Evolutionary conservation across 2,113 vertebrate species (phyloP).

Genomic region (Protobothrops mucrosquamatus): DNA sequence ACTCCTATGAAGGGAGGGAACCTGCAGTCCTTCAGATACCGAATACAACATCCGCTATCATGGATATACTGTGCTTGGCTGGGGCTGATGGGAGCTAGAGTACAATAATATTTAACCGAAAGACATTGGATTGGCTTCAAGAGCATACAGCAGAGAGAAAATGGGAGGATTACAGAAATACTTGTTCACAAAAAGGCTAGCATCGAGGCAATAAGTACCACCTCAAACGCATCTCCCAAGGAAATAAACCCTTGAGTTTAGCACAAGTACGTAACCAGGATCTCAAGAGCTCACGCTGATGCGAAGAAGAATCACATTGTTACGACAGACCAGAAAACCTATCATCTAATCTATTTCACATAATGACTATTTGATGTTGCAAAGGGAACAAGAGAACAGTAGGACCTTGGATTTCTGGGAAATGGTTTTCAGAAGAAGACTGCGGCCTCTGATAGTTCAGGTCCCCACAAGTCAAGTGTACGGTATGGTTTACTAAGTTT

Average conservation of each 20-base stretch:
- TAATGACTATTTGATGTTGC: not conserved
- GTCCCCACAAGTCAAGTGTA: not conserved
- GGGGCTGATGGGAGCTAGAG: not conserved
- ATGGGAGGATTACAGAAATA: not conserved
- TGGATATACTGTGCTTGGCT: not conserved
- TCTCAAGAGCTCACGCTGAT: not conserved
- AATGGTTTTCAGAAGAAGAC: not conserved
- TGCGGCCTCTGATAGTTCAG: not conserved
- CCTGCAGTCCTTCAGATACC: not conserved
- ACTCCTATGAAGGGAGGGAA: not conserved
- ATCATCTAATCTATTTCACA: not conserved
- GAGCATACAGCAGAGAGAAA: not conserved
- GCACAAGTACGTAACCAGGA: not conserved
- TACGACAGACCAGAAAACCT: not conserved
- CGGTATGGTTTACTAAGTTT: not conserved
- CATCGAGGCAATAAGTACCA: not conserved
- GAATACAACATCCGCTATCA: not conserved
- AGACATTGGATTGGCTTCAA: not conserved
- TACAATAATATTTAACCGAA: not conserved
- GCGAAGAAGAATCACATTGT: not conserved
- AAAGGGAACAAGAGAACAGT: not conserved
- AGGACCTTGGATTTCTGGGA: not conserved
- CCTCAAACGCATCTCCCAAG: not conserved
- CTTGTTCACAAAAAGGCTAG: too few species aligned
- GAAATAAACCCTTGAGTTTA: not conserved